phyloP scores from a whole-genome alignment of 2,113 vertebrate species.

The Dipodomys spectabilis region DNA sequence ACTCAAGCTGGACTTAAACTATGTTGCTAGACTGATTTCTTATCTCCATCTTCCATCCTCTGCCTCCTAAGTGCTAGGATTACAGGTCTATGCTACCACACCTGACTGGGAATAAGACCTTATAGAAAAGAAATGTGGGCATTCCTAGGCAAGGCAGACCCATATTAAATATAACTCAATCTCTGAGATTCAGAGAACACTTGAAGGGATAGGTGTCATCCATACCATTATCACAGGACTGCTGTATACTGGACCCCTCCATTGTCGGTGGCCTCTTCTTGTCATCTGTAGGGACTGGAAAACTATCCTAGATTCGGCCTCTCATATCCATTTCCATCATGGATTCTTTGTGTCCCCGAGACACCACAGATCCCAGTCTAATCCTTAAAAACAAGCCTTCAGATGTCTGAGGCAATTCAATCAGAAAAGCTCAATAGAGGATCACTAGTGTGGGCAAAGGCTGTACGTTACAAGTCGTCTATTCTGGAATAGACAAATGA shows the following conservation, averaged over 20 bases:
- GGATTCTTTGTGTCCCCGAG: background rate
- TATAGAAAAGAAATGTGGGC: background rate
- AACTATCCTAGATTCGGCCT: background rate
- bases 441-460: fast-evolving
- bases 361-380: background rate
- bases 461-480: background rate
- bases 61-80: background rate
- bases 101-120: background rate
- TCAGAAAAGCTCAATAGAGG: background rate
- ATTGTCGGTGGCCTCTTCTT: background rate
- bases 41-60: background rate
- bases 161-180: background rate
- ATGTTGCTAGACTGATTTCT: too few relatives aligned
- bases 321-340: background rate
- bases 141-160: background rate
- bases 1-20: background rate
- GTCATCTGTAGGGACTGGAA: background rate
- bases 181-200: background rate
- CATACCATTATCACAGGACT: background rate
- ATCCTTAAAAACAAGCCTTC: background rate
- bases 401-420: background rate
- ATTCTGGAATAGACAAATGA: background rate
- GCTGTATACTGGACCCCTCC: background rate
- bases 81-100: background rate
- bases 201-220: background rate